Evolutionary conservation across 2,888 invertebrate genomes (phyloP).

Genomic region (Chaetogeoica ovagalla): DNA sequence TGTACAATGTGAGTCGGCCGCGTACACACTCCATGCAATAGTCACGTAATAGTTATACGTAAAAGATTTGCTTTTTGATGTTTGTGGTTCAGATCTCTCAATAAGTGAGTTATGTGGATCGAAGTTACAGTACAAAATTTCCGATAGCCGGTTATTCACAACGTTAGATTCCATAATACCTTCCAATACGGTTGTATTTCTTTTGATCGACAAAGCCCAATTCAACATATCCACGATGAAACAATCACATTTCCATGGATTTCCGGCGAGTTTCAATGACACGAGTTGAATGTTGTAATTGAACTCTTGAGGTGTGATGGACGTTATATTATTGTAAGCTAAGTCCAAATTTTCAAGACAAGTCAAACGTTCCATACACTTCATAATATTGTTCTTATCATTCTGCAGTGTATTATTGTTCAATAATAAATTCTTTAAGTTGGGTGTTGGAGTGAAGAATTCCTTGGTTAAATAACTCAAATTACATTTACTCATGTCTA

Average conservation of each 20-base stretch:
- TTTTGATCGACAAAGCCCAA: conserved; percentile 66
- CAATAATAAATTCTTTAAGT: conserved; percentile 68
- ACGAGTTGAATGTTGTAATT: conserved; percentile 65
- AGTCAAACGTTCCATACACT: conserved; percentile 63
- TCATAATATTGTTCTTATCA: conserved; percentile 61
- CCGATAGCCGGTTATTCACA: conserved; percentile 67
- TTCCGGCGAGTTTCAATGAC: conserved; percentile 68
- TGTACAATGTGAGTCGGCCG: too few species aligned
- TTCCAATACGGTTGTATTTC: too few species aligned
- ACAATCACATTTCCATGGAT: conserved; percentile 72
- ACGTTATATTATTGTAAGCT: too few species aligned
- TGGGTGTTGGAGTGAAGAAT: conserved; percentile 67
- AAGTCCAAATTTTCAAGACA: too few species aligned
- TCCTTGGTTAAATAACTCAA: conserved; percentile 66
- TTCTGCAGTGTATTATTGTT: conserved; percentile 65
- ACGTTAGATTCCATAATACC: too few species aligned
- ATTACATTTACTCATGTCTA: conserved; percentile 71
- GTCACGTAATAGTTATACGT: too few species aligned
- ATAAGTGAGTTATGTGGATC: conserved; percentile 62
- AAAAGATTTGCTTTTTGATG: too few species aligned
- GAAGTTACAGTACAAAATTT: conserved; percentile 68
- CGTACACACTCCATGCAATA: too few species aligned
- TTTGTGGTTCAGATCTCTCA: too few species aligned
- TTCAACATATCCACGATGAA: conserved; percentile 73
- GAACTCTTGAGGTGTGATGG: conserved; percentile 63